These are phyloP conservation scores for Mantis religiosa DNA, from an alignment of 2,888 invertebrate species.

Conservation along the genomic window DNA sequence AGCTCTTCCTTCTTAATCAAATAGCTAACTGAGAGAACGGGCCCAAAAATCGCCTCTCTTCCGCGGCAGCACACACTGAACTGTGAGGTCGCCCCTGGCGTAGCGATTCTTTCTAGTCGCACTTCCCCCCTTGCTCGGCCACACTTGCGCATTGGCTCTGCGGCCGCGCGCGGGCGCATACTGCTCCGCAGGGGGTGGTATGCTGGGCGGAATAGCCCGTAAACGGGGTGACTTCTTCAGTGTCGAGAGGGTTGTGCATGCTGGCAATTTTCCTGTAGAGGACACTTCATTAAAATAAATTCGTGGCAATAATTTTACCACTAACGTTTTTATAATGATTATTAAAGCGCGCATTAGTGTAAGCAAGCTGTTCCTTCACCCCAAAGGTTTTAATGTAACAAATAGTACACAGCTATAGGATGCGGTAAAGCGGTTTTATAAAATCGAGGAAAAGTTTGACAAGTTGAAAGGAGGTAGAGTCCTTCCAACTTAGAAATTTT, in stretches of 20 bases:
- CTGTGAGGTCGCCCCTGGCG: neutral
- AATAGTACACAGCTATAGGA: no score
- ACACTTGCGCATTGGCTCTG: neutral
- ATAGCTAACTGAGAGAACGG: neutral
- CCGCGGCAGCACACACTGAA: neutral
- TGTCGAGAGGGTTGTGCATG: neutral
- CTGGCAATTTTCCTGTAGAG: neutral
- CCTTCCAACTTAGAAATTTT: no score
- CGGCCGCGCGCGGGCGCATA: neutral
- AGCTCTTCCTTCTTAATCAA: neutral
- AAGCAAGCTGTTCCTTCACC: neutral
- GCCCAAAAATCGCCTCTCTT: neutral
- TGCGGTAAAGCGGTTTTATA: no score
- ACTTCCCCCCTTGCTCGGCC: neutral
- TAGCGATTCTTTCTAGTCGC: neutral
- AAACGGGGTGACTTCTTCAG: neutral
- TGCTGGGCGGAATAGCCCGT: neutral
- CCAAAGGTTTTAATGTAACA: neutral
- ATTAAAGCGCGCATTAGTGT: neutral
- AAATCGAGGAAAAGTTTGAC: no score
- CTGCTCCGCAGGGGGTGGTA: neutral
- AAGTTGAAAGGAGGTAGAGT: no score
- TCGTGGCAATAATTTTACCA: neutral
- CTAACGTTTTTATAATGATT: neutral
- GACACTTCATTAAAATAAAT: neutral